Evolutionary conservation across 2,113 vertebrate species (phyloP).

Genomic region (Perognathus longimembris): DNA sequence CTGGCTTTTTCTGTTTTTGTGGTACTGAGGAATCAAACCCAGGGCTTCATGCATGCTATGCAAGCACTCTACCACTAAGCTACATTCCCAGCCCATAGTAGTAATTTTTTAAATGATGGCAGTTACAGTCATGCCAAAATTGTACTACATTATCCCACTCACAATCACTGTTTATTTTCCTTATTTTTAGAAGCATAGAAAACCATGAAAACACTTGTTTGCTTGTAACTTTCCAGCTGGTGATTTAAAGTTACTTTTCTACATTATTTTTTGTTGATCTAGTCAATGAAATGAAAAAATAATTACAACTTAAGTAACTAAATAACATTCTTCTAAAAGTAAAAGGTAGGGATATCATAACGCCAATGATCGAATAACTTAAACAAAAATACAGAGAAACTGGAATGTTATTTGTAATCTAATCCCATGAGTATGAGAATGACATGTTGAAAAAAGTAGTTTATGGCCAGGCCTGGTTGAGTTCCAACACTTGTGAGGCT

Average conservation of each 20-base stretch:
- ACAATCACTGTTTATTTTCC: constrained; percentile 45
- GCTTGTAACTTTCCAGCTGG: constrained; percentile 16
- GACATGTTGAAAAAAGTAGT: background rate
- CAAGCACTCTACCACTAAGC: background rate
- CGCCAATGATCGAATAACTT: background rate
- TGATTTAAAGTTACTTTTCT: constrained; percentile 53
- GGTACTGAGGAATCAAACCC: too few relatives aligned
- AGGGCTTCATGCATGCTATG: too few relatives aligned
- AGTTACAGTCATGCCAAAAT: background rate
- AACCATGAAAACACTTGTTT: background rate
- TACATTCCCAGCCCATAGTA: background rate
- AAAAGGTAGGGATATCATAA: background rate
- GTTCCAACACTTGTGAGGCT: background rate
- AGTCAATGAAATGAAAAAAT: constrained; percentile 56
- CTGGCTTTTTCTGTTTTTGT: too few relatives aligned
- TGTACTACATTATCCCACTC: background rate
- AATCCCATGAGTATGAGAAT: background rate
- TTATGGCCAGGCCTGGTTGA: background rate
- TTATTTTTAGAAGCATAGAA: constrained; percentile 57
- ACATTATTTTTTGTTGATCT: constrained; percentile 30
- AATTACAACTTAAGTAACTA: constrained; percentile 26
- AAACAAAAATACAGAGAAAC: background rate
- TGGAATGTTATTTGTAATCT: constrained; percentile 25
- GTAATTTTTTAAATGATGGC: constrained; percentile 21
- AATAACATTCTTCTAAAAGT: constrained; percentile 51